Evolutionary conservation across 2,113 vertebrate genomes (phyloP).

Genomic region (Pithys albifrons): DNA sequence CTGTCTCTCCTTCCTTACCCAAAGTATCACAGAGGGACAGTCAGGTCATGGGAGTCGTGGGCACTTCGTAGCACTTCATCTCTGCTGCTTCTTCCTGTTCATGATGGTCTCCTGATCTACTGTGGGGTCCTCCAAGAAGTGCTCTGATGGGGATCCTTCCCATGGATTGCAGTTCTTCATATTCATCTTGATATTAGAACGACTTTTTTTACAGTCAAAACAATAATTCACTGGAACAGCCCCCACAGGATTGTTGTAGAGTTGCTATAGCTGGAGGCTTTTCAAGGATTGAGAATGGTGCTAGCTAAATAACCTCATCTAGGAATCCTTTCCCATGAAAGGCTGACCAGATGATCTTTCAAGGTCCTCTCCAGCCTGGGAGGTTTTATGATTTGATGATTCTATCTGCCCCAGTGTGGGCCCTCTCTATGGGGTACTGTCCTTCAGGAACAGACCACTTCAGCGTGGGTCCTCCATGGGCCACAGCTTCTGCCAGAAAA

Average conservation of each 20-base stretch:
- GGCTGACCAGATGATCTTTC: not conserved
- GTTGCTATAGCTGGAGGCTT: not conserved
- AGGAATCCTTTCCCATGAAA: not conserved
- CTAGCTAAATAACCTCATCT: not conserved
- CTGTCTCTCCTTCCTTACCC: not conserved
- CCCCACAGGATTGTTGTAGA: not conserved
- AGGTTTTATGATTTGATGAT: not conserved
- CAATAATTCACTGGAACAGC: not conserved
- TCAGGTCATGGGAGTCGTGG: not conserved
- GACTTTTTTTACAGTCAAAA: not conserved
- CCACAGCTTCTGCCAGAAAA: not conserved
- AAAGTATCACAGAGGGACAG: rapidly evolving
- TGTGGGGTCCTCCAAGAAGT: rapidly evolving
- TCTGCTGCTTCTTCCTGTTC: not conserved
- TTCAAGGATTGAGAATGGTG: not conserved
- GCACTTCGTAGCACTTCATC: not conserved
- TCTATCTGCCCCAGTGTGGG: not conserved
- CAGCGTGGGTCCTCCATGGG: not conserved
- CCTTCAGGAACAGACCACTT: not conserved
- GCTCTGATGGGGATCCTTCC: not conserved
- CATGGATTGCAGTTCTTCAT: not conserved
- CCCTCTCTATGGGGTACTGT: not conserved
- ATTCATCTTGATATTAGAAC: not conserved
- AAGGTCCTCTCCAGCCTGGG: not conserved
- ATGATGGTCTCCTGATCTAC: not conserved